A percentile compares a stretch with the other conserved stretches of the same genome.
Conservation (phyloP, 2,888 invertebrate species). For the Galerucella nymphaeae region DNA sequence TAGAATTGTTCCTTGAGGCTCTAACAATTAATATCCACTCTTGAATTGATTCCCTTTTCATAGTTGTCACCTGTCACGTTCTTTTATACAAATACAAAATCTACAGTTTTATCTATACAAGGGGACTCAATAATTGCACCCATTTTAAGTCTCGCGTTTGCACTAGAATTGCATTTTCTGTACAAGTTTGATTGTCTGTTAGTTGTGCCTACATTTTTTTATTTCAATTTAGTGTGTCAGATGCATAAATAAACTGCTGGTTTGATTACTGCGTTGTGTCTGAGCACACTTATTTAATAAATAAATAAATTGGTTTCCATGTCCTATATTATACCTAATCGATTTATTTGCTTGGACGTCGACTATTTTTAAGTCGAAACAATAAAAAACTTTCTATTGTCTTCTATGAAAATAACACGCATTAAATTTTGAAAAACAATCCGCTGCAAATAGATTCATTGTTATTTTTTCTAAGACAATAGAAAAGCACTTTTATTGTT, state of each 20-base stretch:
- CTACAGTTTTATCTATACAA: neutral
- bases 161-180: no score
- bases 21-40: conserved; percentile 28
- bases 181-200: no score
- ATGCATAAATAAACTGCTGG: no score
- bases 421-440: neutral
- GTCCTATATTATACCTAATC: neutral
- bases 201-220: no score
- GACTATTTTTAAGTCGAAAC: neutral
- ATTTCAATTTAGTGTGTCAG: no score
- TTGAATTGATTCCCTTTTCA: conserved; percentile 22
- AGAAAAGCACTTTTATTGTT: neutral
- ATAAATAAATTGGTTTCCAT: no score
- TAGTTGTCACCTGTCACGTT: conserved; percentile 18
- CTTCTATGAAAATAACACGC: neutral
- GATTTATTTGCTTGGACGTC: neutral
- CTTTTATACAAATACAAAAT: neutral
- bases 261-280: no score
- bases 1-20: conserved; percentile 14
- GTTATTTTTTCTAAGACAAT: neutral
- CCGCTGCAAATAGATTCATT: neutral
- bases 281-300: no score
- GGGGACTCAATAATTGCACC: neutral
- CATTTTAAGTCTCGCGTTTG: no score
- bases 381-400: neutral